phyloP scores from a whole-genome alignment of 2,113 vertebrate species.

The Puntigrus tetrazona region DNA sequence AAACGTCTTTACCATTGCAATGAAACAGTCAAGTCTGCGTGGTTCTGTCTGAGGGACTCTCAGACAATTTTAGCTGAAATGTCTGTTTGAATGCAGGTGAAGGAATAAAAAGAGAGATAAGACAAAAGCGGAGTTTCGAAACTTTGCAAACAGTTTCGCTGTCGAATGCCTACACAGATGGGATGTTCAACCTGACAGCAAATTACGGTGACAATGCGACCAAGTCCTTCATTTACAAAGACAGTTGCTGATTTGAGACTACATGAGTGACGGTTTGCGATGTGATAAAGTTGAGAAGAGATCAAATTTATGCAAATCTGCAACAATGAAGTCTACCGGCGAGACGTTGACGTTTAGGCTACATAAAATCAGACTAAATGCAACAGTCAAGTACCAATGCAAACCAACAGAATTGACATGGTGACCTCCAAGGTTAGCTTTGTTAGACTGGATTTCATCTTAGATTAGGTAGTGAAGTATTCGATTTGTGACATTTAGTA shows the following conservation, averaged over 20 bases:
- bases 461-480: neutral
- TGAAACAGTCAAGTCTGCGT: neutral
- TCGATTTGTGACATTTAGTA: neutral
- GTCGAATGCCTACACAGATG: neutral
- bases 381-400: neutral
- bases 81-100: slow-evolving; percentile 11
- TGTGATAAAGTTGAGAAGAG: neutral
- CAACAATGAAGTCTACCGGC: neutral
- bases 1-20: neutral
- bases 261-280: neutral
- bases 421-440: neutral
- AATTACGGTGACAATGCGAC: neutral
- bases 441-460: neutral
- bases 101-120: slow-evolving; percentile 4
- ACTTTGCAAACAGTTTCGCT: neutral
- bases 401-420: neutral
- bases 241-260: neutral
- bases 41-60: neutral
- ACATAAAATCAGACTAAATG: too few species aligned
- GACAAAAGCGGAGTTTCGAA: neutral
- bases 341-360: neutral
- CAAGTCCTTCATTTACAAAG: neutral
- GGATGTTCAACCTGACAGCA: slow-evolving; percentile 6
- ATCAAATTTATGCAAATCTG: neutral
- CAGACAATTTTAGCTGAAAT: neutral